Evolutionary conservation across 2,113 vertebrate species (phyloP).

Genomic region (Mola mola): DNA sequence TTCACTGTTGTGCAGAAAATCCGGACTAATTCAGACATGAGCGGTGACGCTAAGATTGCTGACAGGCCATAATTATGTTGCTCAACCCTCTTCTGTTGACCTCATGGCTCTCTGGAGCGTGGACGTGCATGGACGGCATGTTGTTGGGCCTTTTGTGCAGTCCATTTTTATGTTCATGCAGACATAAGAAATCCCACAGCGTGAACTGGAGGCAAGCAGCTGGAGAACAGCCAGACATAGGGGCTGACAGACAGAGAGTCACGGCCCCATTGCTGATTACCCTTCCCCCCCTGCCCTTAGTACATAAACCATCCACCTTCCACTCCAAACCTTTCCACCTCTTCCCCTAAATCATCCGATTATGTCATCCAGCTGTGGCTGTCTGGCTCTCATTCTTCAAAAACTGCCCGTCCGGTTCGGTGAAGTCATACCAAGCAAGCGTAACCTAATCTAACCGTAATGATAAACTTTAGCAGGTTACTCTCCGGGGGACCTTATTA

Average conservation of each 20-base stretch:
- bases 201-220: conserved; percentile 3
- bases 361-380: conserved; percentile 35
- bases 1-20: conserved; percentile 69
- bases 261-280: not conserved
- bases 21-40: conserved; percentile 53
- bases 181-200: no score
- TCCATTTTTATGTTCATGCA: not conserved
- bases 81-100: conserved; percentile 29
- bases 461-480: no score
- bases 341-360: not conserved
- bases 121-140: no score
- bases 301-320: not conserved
- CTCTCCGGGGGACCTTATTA: no score
- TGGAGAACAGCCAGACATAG: not conserved
- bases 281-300: not conserved
- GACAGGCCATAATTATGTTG: conserved; percentile 47
- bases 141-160: not conserved
- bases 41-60: conserved; percentile 42
- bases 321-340: conserved; percentile 1
- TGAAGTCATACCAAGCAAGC: no score
- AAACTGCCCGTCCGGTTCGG: not conserved
- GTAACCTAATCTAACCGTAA: no score
- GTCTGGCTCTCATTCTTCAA: conserved; percentile 32
- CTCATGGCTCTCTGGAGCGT: no score
- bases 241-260: no score